Percentiles rank a stretch among this genome's conserved stretches.
These are phyloP conservation scores for Lepus americanus DNA, from an alignment of 2,113 vertebrate genomes.

Conservation along the genomic window DNA sequence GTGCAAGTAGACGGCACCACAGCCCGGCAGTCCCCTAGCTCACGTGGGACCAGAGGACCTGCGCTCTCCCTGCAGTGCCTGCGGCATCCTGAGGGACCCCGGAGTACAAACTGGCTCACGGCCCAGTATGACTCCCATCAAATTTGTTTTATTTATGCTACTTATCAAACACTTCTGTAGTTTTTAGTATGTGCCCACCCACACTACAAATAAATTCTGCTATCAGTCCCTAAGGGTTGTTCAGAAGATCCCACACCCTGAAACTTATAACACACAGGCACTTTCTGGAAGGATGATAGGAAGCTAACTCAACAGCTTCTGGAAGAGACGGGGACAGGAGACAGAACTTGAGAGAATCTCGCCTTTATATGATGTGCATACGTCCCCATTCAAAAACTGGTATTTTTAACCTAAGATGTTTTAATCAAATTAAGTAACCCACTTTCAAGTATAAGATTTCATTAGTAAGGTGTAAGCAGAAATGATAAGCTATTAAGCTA, in stretches of 20 bases:
- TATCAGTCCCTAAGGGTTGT: too few species aligned
- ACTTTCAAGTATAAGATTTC: constrained; percentile 1
- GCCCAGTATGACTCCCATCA: not conserved
- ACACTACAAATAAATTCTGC: not conserved
- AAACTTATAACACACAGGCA: too few species aligned
- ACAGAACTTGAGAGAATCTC: not conserved
- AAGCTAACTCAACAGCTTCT: too few species aligned
- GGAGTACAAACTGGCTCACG: not conserved
- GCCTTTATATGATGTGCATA: not conserved
- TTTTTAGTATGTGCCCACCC: not conserved
- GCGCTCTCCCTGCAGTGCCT: too few species aligned
- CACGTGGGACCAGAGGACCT: rapidly evolving
- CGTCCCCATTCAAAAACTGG: not conserved
- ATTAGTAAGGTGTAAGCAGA: not conserved
- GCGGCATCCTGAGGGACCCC: not conserved
- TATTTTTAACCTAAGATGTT: not conserved
- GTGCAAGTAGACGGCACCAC: not conserved
- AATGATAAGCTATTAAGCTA: not conserved
- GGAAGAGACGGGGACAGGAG: not conserved
- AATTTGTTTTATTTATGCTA: not conserved
- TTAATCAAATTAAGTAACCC: not conserved
- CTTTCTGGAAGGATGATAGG: not conserved
- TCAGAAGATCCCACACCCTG: not conserved
- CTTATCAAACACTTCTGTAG: not conserved
- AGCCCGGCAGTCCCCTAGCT: not conserved